phyloP scores from a whole-genome alignment of 2,797 vertebrate genomes.

The Sphenopsis melanotis region DNA sequence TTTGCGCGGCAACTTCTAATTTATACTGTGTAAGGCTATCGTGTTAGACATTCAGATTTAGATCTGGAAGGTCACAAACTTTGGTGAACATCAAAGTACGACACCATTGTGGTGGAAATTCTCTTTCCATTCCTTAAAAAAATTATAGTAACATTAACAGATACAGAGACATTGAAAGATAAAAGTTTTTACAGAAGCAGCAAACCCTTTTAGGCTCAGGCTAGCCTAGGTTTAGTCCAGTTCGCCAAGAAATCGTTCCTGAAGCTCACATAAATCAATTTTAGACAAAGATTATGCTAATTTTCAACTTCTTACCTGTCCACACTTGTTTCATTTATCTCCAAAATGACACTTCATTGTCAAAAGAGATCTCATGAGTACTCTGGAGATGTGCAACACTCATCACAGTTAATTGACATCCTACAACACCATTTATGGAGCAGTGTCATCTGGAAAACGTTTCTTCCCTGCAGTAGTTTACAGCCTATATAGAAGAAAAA shows the following conservation, averaged over 20 bases:
- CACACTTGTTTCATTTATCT: neutral
- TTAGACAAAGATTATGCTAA: neutral
- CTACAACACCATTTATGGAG: constrained; percentile 6
- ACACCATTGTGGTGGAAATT: neutral
- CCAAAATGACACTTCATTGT: neutral
- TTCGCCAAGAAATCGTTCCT: neutral
- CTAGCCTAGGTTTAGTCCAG: neutral
- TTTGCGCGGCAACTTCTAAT: neutral
- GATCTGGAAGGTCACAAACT: neutral
- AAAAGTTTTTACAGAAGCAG: neutral
- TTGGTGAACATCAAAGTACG: neutral
- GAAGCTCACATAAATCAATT: neutral
- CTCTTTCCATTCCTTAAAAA: neutral
- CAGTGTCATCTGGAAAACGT: constrained; percentile 24
- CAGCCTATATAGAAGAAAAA: constrained; percentile 32
- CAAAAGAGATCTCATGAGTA: neutral
- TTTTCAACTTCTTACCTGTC: constrained; percentile 16
- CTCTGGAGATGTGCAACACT: neutral
- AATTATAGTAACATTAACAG: neutral
- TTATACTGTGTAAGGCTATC: neutral
- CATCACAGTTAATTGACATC: neutral
- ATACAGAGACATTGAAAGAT: neutral
- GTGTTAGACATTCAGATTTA: neutral
- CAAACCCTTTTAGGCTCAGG: neutral
- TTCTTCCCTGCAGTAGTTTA: constrained; percentile 52